A percentile compares a stretch with the other conserved stretches of the same genome.
Evolutionary conservation across 2,797 vertebrate genomes (phyloP).

Genomic region (Sebastes variabilis): DNA sequence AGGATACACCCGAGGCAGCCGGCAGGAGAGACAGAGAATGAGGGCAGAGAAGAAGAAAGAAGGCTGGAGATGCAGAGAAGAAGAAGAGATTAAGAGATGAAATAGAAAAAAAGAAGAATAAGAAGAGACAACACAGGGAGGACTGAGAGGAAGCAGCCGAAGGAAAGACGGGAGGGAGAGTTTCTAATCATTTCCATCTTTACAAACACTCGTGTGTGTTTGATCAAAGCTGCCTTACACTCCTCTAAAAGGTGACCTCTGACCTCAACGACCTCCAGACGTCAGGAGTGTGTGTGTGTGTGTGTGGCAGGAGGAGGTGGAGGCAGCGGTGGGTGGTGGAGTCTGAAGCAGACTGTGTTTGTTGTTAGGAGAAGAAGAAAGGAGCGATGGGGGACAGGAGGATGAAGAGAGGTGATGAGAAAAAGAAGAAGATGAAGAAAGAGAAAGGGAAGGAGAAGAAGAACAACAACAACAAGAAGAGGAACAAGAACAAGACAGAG

Average conservation of each 20-base stretch:
- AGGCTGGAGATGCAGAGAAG: neutral
- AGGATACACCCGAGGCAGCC: conserved; percentile 69
- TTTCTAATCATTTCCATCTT: conserved; percentile 11
- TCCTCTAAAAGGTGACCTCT: conserved; percentile 48
- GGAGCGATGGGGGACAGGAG: conserved; percentile 6
- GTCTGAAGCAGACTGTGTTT: conserved; percentile 64
- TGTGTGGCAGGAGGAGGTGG: conserved; percentile 31
- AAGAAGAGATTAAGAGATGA: neutral
- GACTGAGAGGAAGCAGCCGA: neutral
- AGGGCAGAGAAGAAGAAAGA: conserved; percentile 32
- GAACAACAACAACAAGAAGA: neutral
- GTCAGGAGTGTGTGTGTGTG: conserved; percentile 6
- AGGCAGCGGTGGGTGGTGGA: conserved; percentile 37
- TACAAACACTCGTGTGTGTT: conserved; percentile 12
- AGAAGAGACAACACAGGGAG: neutral
- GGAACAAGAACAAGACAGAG: neutral
- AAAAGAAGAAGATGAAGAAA: neutral
- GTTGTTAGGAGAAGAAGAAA: conserved; percentile 64
- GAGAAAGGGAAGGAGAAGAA: too few relatives aligned
- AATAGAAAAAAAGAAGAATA: neutral
- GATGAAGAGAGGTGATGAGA: neutral
- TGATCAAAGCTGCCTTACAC: conserved; percentile 62
- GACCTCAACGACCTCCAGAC: conserved; percentile 49
- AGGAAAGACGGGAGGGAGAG: neutral
- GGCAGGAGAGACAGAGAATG: conserved; percentile 29